These are phyloP conservation scores for Staurois parvus DNA, from an alignment of 2,797 vertebrate species.

Conservation along the genomic window DNA sequence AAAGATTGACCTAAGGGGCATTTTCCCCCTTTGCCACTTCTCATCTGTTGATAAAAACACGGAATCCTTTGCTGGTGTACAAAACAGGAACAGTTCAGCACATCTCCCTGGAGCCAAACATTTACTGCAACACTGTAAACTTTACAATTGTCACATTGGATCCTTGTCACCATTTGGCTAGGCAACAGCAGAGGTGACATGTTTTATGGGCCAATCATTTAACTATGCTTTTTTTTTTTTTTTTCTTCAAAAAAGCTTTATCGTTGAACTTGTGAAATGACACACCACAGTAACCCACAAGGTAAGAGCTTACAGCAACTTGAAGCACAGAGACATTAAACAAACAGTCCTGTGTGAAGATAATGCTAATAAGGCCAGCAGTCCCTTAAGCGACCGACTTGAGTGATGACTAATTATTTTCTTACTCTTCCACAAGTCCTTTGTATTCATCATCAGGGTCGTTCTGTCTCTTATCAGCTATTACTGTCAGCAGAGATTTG, in stretches of 20 bases:
- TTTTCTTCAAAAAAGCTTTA: constrained; percentile 12
- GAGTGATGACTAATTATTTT: constrained; percentile 57
- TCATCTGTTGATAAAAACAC: background rate
- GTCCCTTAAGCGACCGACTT: constrained; percentile 29
- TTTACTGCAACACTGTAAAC: constrained; percentile 3
- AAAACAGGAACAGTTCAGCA: background rate
- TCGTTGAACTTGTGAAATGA: constrained; percentile 13
- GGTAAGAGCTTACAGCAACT: constrained; percentile 19
- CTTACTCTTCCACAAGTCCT: constrained; percentile 41
- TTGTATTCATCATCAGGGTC: constrained; percentile 47
- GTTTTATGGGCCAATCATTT: constrained; percentile 2
- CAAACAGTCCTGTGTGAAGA: constrained; percentile 43
- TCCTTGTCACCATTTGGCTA: background rate
- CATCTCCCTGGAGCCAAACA: background rate
- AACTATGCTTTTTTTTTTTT: constrained; percentile 11
- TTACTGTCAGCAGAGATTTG: constrained; percentile 56
- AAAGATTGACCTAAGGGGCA: no score
- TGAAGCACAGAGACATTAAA: constrained; percentile 42
- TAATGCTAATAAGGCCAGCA: constrained; percentile 39
- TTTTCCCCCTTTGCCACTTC: no score
- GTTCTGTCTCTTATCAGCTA: constrained; percentile 38
- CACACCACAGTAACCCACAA: constrained; percentile 32
- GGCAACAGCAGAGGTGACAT: background rate
- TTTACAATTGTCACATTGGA: background rate
- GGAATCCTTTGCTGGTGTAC: background rate